Conservation (phyloP, 2,797 vertebrate genomes). For the Psittacula derbiana region DNA sequence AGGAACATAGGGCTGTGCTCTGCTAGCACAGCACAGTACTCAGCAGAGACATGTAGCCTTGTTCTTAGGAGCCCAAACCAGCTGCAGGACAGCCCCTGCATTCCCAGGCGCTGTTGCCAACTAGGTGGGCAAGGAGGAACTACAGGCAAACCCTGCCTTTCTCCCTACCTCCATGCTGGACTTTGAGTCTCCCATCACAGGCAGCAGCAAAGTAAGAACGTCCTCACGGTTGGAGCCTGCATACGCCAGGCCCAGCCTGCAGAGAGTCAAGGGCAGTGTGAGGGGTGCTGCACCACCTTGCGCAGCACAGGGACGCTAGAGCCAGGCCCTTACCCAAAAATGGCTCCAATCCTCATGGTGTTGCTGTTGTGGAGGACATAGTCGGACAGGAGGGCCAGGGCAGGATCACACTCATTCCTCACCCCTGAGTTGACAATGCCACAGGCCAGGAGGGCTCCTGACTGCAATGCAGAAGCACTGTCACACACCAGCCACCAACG, state of each 20-base stretch:
- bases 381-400: conserved; percentile 93
- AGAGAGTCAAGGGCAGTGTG: neutral
- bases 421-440: conserved; percentile 98
- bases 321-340: conserved; percentile 89
- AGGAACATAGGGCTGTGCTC: neutral
- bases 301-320: rapidly evolving
- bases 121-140: neutral
- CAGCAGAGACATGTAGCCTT: rapidly evolving
- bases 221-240: conserved; percentile 98
- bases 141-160: neutral
- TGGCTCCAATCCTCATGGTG: conserved; percentile 96
- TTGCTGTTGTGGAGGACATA: conserved; percentile 98
- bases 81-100: neutral
- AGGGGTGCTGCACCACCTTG: neutral
- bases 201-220: conserved; percentile 92
- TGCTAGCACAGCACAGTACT: neutral
- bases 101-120: neutral
- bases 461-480: conserved; percentile 72
- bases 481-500: neutral
- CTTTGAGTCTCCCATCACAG: conserved; percentile 97
- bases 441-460: conserved; percentile 95
- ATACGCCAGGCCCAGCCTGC: conserved; percentile 93
- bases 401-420: conserved; percentile 97
- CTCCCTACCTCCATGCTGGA: conserved; percentile 94
- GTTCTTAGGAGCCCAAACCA: neutral